Base-by-base conservation (phyloP, 1,140 invertebrate species). In the Cephus cinctus region DNA sequence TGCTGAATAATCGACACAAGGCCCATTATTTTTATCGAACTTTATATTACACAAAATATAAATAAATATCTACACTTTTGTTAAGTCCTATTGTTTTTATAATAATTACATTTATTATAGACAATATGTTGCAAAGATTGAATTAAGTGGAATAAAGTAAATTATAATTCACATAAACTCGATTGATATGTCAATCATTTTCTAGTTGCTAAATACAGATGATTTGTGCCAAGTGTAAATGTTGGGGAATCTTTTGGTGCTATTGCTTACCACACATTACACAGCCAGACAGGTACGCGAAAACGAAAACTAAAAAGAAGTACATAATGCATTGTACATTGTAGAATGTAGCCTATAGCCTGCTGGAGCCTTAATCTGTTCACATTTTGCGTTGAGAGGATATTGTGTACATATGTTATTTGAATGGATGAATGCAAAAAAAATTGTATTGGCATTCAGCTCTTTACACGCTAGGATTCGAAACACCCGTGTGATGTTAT, bases 291-390 rank as follows among this genome's bases (percentile, higher is more conserved):
- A 63, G 44, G 53, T 56, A 62, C 49, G 57, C 52, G 48, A n/a
- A 45, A 57, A 65, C 27, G 49, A 54, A 52, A 41, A 27, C 21
- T 44, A 47, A 22, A 43, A 47, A 57, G 52, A 63, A 64, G 62
- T 71, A 73, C 70, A 75, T 65, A 64, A 68, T 68, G 60, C 61
- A 73, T 75, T 76, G 72, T 76, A 76, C 68, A 76, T 76, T 76
- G 64, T 74, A 75, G 73, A 69, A 67, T 55, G 66, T 75, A 75
- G 71, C 72, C 67, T 75, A 74, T 74, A 75, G 72, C 61, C 71
- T 69, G 67, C 71, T 71, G 74, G 71, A 75, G 75, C 75, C 74
- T 77, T 77, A 77, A 73, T 76, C 69, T 73, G 69, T 76, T 76
- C 66, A 73, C 61, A 64, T 59, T 71, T 69, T 75, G 56, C 54